A percentile compares a stretch with the other conserved stretches of the same genome.
Conservation (phyloP, 1,140 invertebrate species). For the Mamestra configurata region DNA sequence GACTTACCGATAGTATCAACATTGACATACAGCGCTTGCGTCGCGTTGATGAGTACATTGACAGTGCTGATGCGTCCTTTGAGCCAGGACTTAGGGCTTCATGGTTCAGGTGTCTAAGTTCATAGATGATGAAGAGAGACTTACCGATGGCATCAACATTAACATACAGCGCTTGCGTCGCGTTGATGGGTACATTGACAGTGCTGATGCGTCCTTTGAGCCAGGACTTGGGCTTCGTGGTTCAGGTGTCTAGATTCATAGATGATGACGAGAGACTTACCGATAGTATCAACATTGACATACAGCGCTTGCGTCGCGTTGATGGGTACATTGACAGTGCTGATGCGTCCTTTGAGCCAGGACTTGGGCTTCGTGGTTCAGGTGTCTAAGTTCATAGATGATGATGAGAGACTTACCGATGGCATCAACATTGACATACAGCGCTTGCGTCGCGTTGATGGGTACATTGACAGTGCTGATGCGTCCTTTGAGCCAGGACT, state of each 20-base stretch:
- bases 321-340: conserved; percentile 59
- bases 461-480: conserved; percentile 57
- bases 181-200: conserved; percentile 63
- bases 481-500: conserved; percentile 74
- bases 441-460: conserved; percentile 68
- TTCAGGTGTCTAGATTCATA: too few species aligned
- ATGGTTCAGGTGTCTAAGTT: too few species aligned
- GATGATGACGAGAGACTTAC: not conserved
- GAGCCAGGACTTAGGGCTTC: conserved; percentile 75
- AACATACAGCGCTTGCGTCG: conserved; percentile 76
- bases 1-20: conserved; percentile 82
- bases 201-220: conserved; percentile 65
- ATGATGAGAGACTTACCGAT: too few species aligned
- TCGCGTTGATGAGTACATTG: conserved; percentile 61
- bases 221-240: conserved; percentile 73
- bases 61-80: conserved; percentile 61
- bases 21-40: conserved; percentile 81
- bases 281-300: conserved; percentile 73
- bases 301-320: conserved; percentile 75
- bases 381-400: too few species aligned
- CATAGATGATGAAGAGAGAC: conserved; percentile 61
- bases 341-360: conserved; percentile 73
- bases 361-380: conserved; percentile 66
- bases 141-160: conserved; percentile 83
- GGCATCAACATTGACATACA: conserved; percentile 82